phyloP scores from a whole-genome alignment of 2,888 invertebrate species.

The Tromatobia lineatoria region DNA sequence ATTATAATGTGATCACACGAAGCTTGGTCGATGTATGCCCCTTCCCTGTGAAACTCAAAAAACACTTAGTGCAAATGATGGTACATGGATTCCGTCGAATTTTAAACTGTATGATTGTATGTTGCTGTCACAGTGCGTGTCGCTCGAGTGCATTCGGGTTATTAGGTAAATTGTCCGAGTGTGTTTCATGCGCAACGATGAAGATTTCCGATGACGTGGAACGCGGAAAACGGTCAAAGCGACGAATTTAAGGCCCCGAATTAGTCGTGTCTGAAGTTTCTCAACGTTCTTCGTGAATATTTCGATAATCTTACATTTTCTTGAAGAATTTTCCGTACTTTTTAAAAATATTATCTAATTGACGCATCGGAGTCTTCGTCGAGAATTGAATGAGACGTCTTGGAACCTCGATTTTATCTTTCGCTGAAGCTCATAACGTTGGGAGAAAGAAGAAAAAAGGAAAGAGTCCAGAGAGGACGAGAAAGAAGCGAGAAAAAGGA shows the following conservation, averaged over 20 bases:
- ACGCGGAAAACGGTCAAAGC: neutral
- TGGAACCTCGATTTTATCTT: conserved; percentile 19
- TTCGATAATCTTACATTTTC: conserved; percentile 51
- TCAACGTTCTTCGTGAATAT: conserved; percentile 29
- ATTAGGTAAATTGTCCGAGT: conserved; percentile 5
- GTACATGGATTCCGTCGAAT: conserved; percentile 37
- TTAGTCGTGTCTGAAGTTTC: neutral
- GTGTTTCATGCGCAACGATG: conserved; percentile 6
- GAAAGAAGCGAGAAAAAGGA: conserved; percentile 15
- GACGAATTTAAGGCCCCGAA: conserved; percentile 29
- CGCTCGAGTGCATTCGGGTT: conserved; percentile 7
- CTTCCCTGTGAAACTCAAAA: conserved; percentile 42
- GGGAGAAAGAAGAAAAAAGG: neutral
- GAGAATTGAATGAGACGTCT: conserved; percentile 16
- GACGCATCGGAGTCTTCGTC: conserved; percentile 32
- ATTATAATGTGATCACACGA: conserved; percentile 37
- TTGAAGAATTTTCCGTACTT: neutral
- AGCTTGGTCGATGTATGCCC: conserved; percentile 44
- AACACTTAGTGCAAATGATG: conserved; percentile 45
- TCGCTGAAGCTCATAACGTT: neutral
- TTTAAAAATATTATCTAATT: conserved; percentile 6
- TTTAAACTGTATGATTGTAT: conserved; percentile 34
- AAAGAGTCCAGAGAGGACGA: conserved; percentile 2
- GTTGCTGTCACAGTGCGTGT: neutral
- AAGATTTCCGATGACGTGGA: neutral